These are phyloP conservation scores for Pammene fasciana DNA, from an alignment of 2,888 invertebrate genomes.

Conservation along the genomic window DNA sequence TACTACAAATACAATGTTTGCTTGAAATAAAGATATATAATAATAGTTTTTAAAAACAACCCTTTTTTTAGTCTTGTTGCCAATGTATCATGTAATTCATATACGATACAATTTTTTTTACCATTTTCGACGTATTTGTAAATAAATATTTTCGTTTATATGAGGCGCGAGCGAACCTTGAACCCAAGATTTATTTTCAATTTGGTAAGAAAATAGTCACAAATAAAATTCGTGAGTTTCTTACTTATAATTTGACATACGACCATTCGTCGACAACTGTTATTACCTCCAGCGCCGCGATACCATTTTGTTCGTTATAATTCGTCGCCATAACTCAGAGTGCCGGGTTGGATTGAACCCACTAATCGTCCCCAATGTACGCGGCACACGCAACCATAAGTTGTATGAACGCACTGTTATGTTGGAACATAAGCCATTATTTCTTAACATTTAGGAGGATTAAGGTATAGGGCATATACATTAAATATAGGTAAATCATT, in stretches of 20 bases:
- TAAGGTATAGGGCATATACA: not conserved
- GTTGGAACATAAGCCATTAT: not conserved
- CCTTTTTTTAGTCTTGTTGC: no score
- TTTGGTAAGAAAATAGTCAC: no score
- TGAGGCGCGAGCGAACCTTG: no score
- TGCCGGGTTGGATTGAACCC: not conserved
- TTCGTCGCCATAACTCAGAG: slow-evolving; percentile 10
- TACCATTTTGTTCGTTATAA: not conserved
- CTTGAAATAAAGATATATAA: no score
- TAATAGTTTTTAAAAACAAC: no score
- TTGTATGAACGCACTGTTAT: not conserved
- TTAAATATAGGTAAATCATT: not conserved
- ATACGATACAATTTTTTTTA: no score
- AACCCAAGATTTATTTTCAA: no score
- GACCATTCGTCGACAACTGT: not conserved
- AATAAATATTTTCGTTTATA: no score
- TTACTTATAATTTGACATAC: not conserved
- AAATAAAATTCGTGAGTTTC: not conserved
- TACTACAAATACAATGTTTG: no score
- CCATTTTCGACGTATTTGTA: no score
- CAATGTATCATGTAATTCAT: no score
- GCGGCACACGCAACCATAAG: slow-evolving; percentile 10
- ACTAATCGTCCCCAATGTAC: slow-evolving; percentile 5
- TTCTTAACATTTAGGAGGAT: not conserved
- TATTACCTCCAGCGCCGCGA: not conserved